A percentile compares a stretch with the other conserved stretches of the same genome.
phyloP scores from a whole-genome alignment of 2,797 vertebrate species.

The Amblyraja radiata region DNA sequence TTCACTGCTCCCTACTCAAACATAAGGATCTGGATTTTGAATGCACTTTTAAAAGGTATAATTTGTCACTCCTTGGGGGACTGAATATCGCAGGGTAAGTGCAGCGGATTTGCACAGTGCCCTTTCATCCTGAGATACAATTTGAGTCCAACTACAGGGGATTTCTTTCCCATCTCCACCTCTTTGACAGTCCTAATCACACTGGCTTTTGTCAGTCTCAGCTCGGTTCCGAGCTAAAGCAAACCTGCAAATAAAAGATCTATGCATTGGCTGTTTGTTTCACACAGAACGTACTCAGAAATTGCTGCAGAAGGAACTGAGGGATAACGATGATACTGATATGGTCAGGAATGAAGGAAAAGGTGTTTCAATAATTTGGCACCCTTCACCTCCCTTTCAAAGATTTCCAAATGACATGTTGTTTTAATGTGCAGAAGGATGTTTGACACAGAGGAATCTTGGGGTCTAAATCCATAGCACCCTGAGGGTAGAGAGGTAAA shows the following conservation, averaged over 20 bases:
- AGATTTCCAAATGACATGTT: too few species aligned
- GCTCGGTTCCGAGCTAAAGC: neutral
- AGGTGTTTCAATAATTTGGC: too few species aligned
- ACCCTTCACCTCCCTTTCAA: too few species aligned
- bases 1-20: neutral
- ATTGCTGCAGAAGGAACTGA: neutral
- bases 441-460: too few species aligned
- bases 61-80: neutral
- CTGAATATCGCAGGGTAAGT: neutral
- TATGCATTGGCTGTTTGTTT: neutral
- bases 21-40: neutral
- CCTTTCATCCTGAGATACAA: neutral
- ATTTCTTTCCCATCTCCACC: constrained; percentile 13
- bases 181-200: neutral
- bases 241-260: neutral
- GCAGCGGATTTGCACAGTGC: neutral
- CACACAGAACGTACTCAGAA: neutral
- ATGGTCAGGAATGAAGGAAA: neutral
- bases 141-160: neutral
- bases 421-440: too few species aligned
- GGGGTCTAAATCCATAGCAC: too few species aligned
- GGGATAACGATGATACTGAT: neutral
- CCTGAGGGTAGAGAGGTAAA: too few species aligned
- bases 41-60: constrained; percentile 14
- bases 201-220: constrained; percentile 12